These are phyloP conservation scores for Tachypleus tridentatus DNA, from an alignment of 1,140 invertebrate species.

Conservation along the genomic window DNA sequence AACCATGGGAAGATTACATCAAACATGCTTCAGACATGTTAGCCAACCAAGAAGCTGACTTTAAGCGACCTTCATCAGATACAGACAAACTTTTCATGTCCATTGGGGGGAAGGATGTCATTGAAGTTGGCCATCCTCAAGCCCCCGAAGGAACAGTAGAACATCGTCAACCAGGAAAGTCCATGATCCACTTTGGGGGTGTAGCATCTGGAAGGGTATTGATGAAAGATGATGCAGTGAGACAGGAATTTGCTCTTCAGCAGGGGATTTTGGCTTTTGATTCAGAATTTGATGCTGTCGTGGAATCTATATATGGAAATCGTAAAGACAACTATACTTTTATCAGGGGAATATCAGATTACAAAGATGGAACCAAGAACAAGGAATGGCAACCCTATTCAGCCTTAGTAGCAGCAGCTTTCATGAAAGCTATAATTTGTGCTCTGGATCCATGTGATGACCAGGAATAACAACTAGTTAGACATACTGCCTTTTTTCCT, in stretches of 20 bases:
- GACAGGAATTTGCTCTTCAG: conserved; percentile 56
- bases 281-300: conserved; percentile 91
- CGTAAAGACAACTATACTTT: conserved; percentile 70
- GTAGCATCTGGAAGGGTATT: conserved; percentile 61
- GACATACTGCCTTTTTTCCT: too few species aligned
- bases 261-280: conserved; percentile 78
- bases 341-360: conserved; percentile 79
- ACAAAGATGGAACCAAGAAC: conserved; percentile 80
- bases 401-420: conserved; percentile 75
- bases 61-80: conserved; percentile 57
- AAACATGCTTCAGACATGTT: conserved; percentile 52
- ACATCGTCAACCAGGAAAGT: conserved; percentile 27
- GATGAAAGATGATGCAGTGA: conserved; percentile 54
- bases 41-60: conserved; percentile 36
- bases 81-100: conserved; percentile 92
- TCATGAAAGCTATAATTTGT: conserved; percentile 56
- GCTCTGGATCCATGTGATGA: too few species aligned
- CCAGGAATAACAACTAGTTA: too few species aligned
- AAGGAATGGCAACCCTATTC: conserved; percentile 94
- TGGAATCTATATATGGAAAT: conserved; percentile 87
- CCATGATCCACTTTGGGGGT: conserved; percentile 60
- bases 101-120: conserved; percentile 84
- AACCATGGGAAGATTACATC: conserved; percentile 49
- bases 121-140: conserved; percentile 84
- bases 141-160: conserved; percentile 31